Evolutionary conservation across 2,797 vertebrate species (phyloP).

Genomic region (Spheniscus humboldti): DNA sequence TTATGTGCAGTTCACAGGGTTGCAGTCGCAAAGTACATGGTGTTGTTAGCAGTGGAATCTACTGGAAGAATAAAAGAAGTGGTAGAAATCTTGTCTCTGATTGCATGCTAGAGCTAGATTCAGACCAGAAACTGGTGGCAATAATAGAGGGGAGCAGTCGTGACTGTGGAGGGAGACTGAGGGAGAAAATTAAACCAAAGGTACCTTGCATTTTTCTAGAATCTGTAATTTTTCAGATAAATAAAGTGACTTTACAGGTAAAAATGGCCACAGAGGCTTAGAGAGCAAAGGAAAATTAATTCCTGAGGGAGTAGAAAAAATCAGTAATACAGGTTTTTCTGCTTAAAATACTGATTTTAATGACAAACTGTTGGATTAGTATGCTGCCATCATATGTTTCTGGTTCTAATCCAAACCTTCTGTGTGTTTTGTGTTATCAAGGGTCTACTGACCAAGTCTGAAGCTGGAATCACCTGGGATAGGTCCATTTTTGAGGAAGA

Average conservation of each 20-base stretch:
- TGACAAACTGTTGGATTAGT: not conserved
- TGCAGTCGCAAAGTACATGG: not conserved
- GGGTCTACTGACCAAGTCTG: not conserved
- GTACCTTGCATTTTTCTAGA: not conserved
- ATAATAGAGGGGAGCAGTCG: not conserved
- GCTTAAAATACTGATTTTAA: not conserved
- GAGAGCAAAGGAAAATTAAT: not conserved
- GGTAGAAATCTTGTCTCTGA: not conserved
- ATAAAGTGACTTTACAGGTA: not conserved
- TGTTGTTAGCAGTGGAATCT: not conserved
- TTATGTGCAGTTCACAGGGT: not conserved
- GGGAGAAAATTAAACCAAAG: not conserved
- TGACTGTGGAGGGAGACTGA: not conserved
- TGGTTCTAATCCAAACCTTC: not conserved
- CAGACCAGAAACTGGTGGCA: not conserved
- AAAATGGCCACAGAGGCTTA: not conserved
- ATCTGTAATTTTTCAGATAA: not conserved
- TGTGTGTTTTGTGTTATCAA: not conserved
- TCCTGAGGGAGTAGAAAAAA: not conserved
- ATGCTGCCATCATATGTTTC: rapidly evolving
- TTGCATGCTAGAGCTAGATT: not conserved
- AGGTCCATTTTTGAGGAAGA: not conserved
- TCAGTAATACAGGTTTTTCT: not conserved
- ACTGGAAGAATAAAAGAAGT: not conserved
- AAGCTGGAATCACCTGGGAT: not conserved